Base-by-base conservation (phyloP, 2,888 invertebrate genomes). In the Philereme transversata region DNA sequence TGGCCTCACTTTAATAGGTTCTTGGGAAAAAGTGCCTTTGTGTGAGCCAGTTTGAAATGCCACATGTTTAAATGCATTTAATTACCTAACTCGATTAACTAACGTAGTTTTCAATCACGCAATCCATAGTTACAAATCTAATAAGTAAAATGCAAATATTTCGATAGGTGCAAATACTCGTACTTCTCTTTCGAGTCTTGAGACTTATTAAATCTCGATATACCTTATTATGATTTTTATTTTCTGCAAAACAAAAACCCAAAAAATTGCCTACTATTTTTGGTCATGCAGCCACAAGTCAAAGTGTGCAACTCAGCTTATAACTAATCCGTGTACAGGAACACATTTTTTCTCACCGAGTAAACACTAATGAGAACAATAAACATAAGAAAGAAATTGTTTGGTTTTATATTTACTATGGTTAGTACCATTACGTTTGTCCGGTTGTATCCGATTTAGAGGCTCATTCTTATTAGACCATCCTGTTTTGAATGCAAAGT, bases 1-100 rank as follows among this genome's bases (percentile, higher is more conserved):
- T 88, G 79, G 87, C 76, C 73, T 72, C 78, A 78, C 80, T 87
- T 88, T 86, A 88, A 85, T 87, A 82, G 80, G 75, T 79, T 81
- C 75, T 69, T 75, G 76, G 76, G 69, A 82, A 85, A 87, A 88
- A 87, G 62, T 59, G 60, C 57, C 52, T 57, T 56, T 58, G 53
- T 60, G 67, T 65, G 60, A 62, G 58, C 46, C 53, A 57, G 47
- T 59, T 63, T 56, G 51, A 59, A 52, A 41, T 59, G 63, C 48
- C 55, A 62, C 49, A 57, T 51, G 44, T 43, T 53, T 43, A 34
- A 41, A 49, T 9, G 22, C 46, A 40, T 47, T 54, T 58, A 54
- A 62, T 62, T 51, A 62, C 6, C 5, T 38, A 5, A 11, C 5
- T 3, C 3, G 22, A 22, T 43, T 43, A 5, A 8, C 6, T 9